These are phyloP conservation scores for Brachionus paranguensis DNA, from an alignment of 1,140 invertebrate species.

Conservation along the genomic window DNA sequence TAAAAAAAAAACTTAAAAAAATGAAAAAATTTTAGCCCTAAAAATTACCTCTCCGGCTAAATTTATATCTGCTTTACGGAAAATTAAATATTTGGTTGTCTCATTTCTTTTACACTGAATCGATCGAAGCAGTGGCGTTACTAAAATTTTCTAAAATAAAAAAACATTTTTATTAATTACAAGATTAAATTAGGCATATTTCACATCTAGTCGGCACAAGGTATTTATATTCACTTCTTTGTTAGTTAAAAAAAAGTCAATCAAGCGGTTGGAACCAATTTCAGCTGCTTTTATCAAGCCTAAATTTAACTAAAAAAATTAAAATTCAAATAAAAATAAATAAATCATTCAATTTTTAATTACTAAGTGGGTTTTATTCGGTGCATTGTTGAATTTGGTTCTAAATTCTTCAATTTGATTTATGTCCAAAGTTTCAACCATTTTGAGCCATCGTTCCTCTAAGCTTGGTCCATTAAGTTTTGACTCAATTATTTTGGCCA, in stretches of 20 bases:
- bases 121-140: neutral
- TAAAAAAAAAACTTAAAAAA: neutral
- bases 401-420: conserved; percentile 26
- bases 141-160: neutral
- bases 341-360: neutral
- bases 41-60: conserved; percentile 11
- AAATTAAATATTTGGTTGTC: conserved; percentile 34
- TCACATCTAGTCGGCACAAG: neutral
- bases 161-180: neutral
- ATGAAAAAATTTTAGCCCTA: neutral
- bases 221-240: conserved; percentile 18
- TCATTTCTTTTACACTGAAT: conserved; percentile 9
- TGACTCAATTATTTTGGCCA: neutral
- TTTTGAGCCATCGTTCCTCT: conserved; percentile 9
- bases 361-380: neutral
- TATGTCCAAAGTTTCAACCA: neutral
- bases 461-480: neutral
- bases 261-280: conserved; percentile 19
- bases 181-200: neutral
- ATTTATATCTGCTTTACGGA: conserved; percentile 15
- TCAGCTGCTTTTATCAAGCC: conserved; percentile 24
- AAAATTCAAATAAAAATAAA: neutral
- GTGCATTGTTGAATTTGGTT: neutral
- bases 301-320: conserved; percentile 10
- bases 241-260: conserved; percentile 10